These are phyloP conservation scores for Merluccius polli DNA, from an alignment of 2,797 vertebrate species.

Conservation along the genomic window DNA sequence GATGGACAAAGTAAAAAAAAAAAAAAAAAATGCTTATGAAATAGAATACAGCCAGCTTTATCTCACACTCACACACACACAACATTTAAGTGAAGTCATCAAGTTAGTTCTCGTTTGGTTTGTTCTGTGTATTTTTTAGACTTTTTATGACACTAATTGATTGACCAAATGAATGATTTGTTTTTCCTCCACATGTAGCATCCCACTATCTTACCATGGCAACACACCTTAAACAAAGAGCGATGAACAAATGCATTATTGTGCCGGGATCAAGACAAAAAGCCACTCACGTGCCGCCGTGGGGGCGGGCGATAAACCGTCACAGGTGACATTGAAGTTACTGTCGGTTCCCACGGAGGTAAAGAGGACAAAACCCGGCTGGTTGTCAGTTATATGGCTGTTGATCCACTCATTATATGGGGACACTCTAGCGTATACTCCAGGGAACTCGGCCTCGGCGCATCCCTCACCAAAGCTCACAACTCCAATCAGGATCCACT, in stretches of 20 bases:
- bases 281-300: background rate
- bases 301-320: conserved; percentile 3
- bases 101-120: no score
- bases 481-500: conserved; percentile 53
- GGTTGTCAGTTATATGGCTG: conserved; percentile 3
- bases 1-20: no score
- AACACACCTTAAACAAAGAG: background rate
- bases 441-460: conserved; percentile 23
- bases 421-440: conserved; percentile 60
- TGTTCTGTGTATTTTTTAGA: background rate
- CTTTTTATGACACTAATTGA: no score
- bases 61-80: no score
- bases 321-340: conserved; percentile 46
- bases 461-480: conserved; percentile 54
- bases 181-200: background rate
- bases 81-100: no score
- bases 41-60: no score
- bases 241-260: background rate
- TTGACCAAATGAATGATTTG: no score
- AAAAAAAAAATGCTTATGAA: no score
- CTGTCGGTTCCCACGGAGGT: conserved; percentile 43
- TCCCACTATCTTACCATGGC: background rate
- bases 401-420: conserved; percentile 59
- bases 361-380: conserved; percentile 37
- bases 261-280: background rate